Conservation (phyloP, 1,140 invertebrate genomes). For the Achatina immaculata region DNA sequence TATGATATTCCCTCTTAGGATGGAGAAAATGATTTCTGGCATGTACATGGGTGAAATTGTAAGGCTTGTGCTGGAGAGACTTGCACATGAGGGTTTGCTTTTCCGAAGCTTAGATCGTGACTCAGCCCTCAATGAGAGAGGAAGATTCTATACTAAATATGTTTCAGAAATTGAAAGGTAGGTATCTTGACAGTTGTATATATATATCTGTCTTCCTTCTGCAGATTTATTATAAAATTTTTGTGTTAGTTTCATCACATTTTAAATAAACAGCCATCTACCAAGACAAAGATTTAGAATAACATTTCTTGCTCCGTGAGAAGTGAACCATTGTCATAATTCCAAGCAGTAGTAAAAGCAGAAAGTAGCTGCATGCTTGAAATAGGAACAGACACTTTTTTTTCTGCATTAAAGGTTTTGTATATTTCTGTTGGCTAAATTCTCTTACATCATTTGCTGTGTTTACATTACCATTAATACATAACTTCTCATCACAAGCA, state of each 20-base stretch:
- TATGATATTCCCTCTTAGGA: slow-evolving; percentile 64
- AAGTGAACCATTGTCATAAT: no score
- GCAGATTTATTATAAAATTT: not conserved
- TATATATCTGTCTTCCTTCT: no score
- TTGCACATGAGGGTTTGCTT: slow-evolving; percentile 69
- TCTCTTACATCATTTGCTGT: no score
- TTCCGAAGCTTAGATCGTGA: slow-evolving; percentile 71
- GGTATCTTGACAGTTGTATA: not conserved
- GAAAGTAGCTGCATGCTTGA: no score
- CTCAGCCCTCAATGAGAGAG: slow-evolving; percentile 75
- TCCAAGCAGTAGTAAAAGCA: no score
- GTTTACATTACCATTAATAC: no score
- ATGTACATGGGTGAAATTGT: slow-evolving; percentile 76
- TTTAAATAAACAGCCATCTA: not conserved
- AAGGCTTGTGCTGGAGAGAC: slow-evolving; percentile 70
- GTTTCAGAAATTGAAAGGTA: slow-evolving; percentile 88
- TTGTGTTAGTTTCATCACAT: slow-evolving; percentile 6
- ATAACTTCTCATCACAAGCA: no score
- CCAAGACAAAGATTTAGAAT: no score
- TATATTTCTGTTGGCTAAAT: no score
- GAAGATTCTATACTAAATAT: slow-evolving; percentile 92
- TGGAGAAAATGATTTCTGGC: slow-evolving; percentile 75
- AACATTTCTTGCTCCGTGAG: no score
- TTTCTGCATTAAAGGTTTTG: no score
- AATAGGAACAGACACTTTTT: no score